Conservation (phyloP, 2,113 vertebrate genomes). For the Guaruba guarouba region DNA sequence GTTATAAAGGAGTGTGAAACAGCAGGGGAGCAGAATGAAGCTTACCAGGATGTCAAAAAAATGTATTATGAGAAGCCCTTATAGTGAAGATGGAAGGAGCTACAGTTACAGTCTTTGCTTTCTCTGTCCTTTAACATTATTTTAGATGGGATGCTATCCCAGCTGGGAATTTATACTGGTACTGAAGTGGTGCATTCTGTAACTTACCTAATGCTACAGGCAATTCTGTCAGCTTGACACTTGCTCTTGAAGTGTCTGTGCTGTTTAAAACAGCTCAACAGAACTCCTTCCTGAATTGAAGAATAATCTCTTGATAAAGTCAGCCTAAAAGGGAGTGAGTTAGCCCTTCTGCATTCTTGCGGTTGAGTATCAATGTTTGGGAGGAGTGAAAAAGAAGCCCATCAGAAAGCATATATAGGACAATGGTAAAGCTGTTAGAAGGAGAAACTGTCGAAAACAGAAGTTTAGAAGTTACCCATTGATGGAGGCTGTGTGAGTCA, state of each 20-base stretch:
- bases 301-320: conserved; percentile 48
- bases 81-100: conserved; percentile 41
- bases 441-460: not conserved
- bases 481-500: not conserved
- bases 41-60: not conserved
- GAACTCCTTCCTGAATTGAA: conserved; percentile 23
- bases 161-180: conserved; percentile 40
- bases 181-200: conserved; percentile 29
- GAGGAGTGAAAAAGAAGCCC: not conserved
- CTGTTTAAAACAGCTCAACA: conserved; percentile 35
- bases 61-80: not conserved
- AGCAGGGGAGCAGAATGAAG: not conserved
- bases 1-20: not conserved
- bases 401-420: not conserved
- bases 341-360: not conserved
- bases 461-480: not conserved
- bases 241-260: conserved; percentile 48
- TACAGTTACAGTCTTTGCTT: conserved; percentile 31
- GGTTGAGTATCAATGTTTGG: not conserved
- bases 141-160: conserved; percentile 25
- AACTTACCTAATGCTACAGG: conserved; percentile 38
- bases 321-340: not conserved
- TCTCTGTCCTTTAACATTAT: conserved; percentile 39
- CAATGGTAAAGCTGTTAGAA: not conserved
- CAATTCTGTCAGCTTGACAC: conserved; percentile 39